Evolutionary conservation across 2,888 invertebrate genomes (phyloP).

Genomic region (Apoderus coryli): DNA sequence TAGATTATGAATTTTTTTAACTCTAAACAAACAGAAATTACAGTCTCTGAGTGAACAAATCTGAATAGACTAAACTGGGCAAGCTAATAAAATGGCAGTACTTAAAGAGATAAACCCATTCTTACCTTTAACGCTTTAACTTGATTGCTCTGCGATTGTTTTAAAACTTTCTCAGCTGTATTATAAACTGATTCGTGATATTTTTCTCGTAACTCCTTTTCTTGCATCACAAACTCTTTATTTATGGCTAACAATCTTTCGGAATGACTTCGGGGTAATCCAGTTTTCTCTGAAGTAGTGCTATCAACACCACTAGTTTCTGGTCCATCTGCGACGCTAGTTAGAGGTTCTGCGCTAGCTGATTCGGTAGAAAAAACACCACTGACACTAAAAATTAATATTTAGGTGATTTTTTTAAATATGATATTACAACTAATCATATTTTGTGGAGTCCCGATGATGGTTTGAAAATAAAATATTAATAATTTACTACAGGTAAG

Average conservation of each 20-base stretch:
- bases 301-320: constrained; percentile 31
- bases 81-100: too few relatives aligned
- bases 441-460: too few relatives aligned
- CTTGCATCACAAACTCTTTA: constrained; percentile 53
- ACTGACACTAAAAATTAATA: constrained; percentile 27
- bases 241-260: constrained; percentile 47
- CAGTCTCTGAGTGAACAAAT: too few relatives aligned
- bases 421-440: too few relatives aligned
- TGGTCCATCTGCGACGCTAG: constrained; percentile 29
- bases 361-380: constrained; percentile 33
- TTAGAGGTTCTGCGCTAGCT: constrained; percentile 31
- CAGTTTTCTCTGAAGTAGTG: constrained; percentile 35
- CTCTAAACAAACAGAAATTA: too few relatives aligned
- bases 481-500: too few relatives aligned
- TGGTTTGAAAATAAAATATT: too few relatives aligned
- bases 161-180: constrained; percentile 67
- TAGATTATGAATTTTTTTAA: too few relatives aligned
- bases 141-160: constrained; percentile 63
- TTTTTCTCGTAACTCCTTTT: constrained; percentile 65
- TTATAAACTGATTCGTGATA: constrained; percentile 68
- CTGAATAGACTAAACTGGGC: too few relatives aligned
- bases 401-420: too few relatives aligned
- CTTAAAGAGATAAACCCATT: too few relatives aligned
- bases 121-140: constrained; percentile 55
- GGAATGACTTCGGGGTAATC: constrained; percentile 45